phyloP scores from a whole-genome alignment of 2,888 invertebrate species.

The Brachypalpus laphriformis region DNA sequence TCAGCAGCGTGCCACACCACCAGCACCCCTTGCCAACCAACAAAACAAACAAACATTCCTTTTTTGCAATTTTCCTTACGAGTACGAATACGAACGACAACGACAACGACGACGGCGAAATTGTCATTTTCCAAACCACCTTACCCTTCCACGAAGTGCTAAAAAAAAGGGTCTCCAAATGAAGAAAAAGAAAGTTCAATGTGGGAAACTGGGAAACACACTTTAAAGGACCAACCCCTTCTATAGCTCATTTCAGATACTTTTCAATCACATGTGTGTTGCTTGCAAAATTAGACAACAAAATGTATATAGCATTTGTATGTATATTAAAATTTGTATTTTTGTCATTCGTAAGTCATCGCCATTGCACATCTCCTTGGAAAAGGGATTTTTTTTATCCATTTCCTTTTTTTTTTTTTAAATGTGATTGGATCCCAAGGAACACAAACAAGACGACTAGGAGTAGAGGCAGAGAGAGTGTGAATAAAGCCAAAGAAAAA shows the following conservation, averaged over 20 bases:
- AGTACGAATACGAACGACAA: conserved; percentile 6
- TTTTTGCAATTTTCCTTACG: conserved; percentile 46
- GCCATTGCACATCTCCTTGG: conserved; percentile 10
- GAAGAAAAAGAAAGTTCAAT: conserved; percentile 21
- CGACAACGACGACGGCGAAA: conserved; percentile 30
- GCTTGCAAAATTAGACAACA: conserved; percentile 53
- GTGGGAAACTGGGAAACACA: conserved; percentile 39
- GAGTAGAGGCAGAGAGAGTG: neutral
- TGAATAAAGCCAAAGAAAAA: conserved; percentile 38
- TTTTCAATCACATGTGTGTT: conserved; percentile 62
- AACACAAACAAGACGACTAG: neutral
- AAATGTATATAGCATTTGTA: conserved; percentile 3
- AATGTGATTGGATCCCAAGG: conserved; percentile 52
- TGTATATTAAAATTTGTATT: conserved; percentile 28
- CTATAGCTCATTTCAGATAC: conserved; percentile 32
- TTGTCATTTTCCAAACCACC: conserved; percentile 47
- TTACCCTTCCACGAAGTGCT: conserved; percentile 8
- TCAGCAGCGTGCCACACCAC: conserved; percentile 47
- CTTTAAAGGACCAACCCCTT: conserved; percentile 53
- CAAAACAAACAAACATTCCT: conserved; percentile 61
- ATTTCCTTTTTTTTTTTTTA: conserved; percentile 21
- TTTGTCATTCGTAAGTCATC: conserved; percentile 45
- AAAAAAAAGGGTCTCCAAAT: conserved; percentile 32
- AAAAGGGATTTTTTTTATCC: conserved; percentile 29
- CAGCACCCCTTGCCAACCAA: conserved; percentile 68